Conservation (phyloP, 2,797 vertebrate genomes). For the Coranthus polyacanthus region DNA sequence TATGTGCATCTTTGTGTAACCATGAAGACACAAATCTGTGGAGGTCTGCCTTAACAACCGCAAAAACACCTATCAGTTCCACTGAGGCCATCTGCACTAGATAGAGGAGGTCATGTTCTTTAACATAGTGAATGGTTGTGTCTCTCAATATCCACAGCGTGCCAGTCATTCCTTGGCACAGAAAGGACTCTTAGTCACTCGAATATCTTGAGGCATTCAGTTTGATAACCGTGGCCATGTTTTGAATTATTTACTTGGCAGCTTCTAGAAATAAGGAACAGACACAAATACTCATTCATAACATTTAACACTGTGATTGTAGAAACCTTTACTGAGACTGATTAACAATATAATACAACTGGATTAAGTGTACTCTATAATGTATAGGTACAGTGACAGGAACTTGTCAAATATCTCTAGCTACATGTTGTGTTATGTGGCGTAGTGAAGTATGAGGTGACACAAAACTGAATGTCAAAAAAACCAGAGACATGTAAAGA, state of each 20-base stretch:
- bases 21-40: conserved; percentile 60
- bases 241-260: conserved; percentile 6
- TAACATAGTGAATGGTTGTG: conserved; percentile 30
- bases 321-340: background rate
- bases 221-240: conserved; percentile 24
- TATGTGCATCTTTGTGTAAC: conserved; percentile 48
- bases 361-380: no score
- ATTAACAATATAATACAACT: background rate
- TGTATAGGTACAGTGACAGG: no score
- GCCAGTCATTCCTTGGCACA: conserved; percentile 40
- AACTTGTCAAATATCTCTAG: no score
- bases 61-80: conserved; percentile 38
- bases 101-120: conserved; percentile 23
- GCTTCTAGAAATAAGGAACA: conserved; percentile 3
- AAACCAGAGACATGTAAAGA: no score
- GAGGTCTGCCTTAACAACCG: conserved; percentile 58
- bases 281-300: background rate
- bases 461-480: no score
- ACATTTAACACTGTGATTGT: conserved; percentile 5
- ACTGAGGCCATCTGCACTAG: conserved; percentile 20
- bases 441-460: no score
- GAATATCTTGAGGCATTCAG: conserved; percentile 24
- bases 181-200: conserved; percentile 25
- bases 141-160: conserved; percentile 3
- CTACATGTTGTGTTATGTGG: no score